Conservation (phyloP, 2,797 vertebrate species). For the Chaenodraco wilsoni region DNA sequence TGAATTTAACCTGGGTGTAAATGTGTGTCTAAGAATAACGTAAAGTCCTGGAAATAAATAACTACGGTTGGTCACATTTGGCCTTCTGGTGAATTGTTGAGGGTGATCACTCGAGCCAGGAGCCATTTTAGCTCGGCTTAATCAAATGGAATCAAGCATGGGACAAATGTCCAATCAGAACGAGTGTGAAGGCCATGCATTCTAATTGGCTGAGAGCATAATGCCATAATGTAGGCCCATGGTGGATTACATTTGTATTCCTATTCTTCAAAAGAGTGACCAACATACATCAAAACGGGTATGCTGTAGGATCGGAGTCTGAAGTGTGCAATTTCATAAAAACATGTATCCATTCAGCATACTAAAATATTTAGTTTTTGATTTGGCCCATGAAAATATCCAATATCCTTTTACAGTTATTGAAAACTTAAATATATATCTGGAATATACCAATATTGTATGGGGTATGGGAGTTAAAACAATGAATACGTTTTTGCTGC, state of each 20-base stretch:
- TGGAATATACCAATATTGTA: neutral
- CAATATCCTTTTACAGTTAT: neutral
- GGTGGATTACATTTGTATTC: conserved; percentile 52
- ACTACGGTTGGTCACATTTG: conserved; percentile 22
- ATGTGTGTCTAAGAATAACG: conserved; percentile 2
- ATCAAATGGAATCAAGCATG: conserved; percentile 68
- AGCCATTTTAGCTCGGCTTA: conserved; percentile 58
- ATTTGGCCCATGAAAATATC: conserved; percentile 5
- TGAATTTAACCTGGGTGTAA: neutral
- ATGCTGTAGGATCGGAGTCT: neutral
- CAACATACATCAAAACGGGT: conserved; percentile 9
- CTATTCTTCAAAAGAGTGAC: conserved; percentile 34
- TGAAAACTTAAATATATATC: neutral
- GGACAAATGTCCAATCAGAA: conserved; percentile 68
- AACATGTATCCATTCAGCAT: neutral
- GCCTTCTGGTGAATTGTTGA: conserved; percentile 39
- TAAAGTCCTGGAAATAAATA: conserved; percentile 8
- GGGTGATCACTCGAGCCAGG: conserved; percentile 34
- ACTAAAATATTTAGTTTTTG: neutral
- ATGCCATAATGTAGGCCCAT: conserved; percentile 50
- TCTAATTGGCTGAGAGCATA: conserved; percentile 45
- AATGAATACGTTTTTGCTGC: neutral
- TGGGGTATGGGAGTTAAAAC: neutral
- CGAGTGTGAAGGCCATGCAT: conserved; percentile 59
- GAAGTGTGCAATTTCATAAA: neutral